Evolutionary conservation across 2,888 invertebrate genomes (phyloP), one percentile per base, ranked within the genome.

Genomic region (Antitype chi): DNA sequence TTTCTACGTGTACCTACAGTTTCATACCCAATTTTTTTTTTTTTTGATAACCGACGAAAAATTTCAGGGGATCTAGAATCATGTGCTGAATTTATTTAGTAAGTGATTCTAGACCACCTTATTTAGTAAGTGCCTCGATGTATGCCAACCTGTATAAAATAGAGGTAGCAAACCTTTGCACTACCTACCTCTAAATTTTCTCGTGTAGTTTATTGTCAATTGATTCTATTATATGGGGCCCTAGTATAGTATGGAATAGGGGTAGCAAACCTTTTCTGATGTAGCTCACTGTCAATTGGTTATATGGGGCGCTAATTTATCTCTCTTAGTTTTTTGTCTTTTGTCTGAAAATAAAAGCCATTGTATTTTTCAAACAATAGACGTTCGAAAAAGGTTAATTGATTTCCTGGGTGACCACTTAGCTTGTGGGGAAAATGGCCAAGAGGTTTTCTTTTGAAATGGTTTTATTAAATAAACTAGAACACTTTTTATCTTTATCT

Each of bases 361-460:
- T 84, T 84, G 83, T 84, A 66, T 82, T 86, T 72, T 69, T 82
- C 74, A 74, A 78, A 86, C 84, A 84, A 86, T 71, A 38, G 70
- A 43, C 43, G 47, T 52, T 78, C 53, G 59, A 47, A 86, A 85
- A 84, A 78, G 83, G 84, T 86, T 83, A 84, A 84, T 84, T 86
- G 84, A 83, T 74, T 86, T 84, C 28, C 71, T 74, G 68, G 60
- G 64, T 66, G 17, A 53, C 11, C 64, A 59, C 49, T 82, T 52
- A 49, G 78, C 52, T 43, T 20, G 47, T 66, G 57, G 32, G 47
- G 43, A 38, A 68, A 77, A 20, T n/a, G 13, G 73, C 20, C 25
- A 3, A 57, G 73, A 74, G 60, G 38, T 70, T 82, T 77, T 78
- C 83, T 71, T 74, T 59, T 70, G 11, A 70, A 82, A 63, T 32